Conservation (phyloP, 1,140 invertebrate genomes). For the Diorhabda elongata region DNA sequence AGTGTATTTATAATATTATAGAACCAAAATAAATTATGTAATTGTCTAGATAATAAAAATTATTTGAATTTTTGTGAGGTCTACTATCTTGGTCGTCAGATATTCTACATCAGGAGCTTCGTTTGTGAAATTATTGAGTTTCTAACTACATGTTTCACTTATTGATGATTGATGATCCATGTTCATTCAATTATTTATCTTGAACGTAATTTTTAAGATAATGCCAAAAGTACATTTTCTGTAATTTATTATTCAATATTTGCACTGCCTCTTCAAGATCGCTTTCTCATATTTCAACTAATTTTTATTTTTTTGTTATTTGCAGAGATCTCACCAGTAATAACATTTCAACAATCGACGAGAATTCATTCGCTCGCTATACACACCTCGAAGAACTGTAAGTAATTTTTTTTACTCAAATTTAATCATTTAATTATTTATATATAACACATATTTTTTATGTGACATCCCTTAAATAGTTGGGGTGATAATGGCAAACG, state of each 20-base stretch:
- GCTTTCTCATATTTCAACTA: no score
- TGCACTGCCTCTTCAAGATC: no score
- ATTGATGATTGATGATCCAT: not conserved
- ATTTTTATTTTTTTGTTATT: constrained; percentile 26
- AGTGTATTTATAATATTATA: no score
- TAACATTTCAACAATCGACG: constrained; percentile 40
- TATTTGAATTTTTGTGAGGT: no score
- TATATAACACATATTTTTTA: no score
- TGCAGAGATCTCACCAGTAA: constrained; percentile 43
- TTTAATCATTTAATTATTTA: not conserved
- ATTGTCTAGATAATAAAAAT: no score
- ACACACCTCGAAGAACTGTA: constrained; percentile 51
- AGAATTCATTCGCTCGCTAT: constrained; percentile 37
- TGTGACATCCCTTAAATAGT: not conserved
- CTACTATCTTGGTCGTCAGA: no score
- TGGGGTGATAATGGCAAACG: not conserved
- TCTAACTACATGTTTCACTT: not conserved
- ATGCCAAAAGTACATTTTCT: not conserved
- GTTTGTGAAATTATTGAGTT: no score
- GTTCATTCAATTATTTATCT: not conserved
- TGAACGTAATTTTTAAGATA: no score
- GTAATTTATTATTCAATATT: no score
- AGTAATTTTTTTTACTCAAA: constrained; percentile 32
- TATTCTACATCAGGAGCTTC: no score
- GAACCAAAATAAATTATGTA: no score